phyloP scores from a whole-genome alignment of 2,113 vertebrate genomes.

The Lota lota region DNA sequence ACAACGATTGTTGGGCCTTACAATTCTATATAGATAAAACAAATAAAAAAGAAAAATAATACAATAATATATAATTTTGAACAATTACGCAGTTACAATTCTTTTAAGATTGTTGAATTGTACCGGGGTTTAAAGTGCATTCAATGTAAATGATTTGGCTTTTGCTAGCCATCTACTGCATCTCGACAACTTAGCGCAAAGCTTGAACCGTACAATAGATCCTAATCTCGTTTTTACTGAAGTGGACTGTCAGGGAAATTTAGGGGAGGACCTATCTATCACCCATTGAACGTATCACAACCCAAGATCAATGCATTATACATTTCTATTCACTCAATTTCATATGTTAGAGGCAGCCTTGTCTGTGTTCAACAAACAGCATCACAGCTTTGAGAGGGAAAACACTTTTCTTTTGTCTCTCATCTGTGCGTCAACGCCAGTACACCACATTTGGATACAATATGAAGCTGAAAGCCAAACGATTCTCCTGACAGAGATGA shows the following conservation, averaged over 20 bases:
- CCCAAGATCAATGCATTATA: constrained; percentile 2
- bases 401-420: constrained; percentile 1
- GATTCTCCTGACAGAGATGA: constrained; percentile 24
- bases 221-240: constrained; percentile 19
- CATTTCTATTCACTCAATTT: constrained; percentile 31
- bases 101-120: constrained; percentile 46
- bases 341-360: constrained; percentile 21
- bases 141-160: constrained; percentile 58
- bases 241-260: constrained; percentile 1
- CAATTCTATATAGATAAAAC: constrained; percentile 33
- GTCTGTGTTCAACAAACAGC: constrained; percentile 10
- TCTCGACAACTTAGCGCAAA: constrained; percentile 31
- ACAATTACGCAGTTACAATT: constrained; percentile 46
- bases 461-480: constrained; percentile 59
- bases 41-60: background rate
- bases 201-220: constrained; percentile 30
- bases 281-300: constrained; percentile 18
- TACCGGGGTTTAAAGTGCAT: constrained; percentile 69
- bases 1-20: constrained; percentile 51
- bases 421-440: constrained; percentile 25
- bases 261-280: constrained; percentile 28
- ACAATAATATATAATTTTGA: constrained; percentile 2
- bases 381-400: too few relatives aligned
- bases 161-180: constrained; percentile 42
- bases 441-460: constrained; percentile 42